Evolutionary conservation across 2,797 vertebrate genomes (phyloP).

Genomic region (Pempheris klunzingeri): DNA sequence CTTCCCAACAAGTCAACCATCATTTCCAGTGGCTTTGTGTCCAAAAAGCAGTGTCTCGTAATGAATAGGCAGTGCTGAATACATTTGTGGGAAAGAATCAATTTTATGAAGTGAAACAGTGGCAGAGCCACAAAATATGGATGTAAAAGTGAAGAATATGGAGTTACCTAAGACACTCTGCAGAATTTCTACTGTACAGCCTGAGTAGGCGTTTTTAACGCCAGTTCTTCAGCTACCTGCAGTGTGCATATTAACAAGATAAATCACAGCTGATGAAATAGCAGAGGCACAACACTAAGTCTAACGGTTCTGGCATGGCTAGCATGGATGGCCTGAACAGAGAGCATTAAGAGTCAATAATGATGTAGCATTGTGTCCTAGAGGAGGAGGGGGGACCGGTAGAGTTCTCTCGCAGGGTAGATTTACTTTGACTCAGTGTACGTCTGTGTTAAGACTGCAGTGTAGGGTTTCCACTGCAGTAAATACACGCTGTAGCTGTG

Average conservation of each 20-base stretch:
- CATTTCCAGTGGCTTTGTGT: slow-evolving; percentile 72
- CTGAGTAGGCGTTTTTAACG: slow-evolving; percentile 44
- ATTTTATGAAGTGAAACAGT: slow-evolving; percentile 70
- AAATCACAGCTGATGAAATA: slow-evolving; percentile 72
- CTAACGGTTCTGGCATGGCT: slow-evolving; percentile 66
- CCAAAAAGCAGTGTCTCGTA: slow-evolving; percentile 67
- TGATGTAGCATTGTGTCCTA: slow-evolving; percentile 70
- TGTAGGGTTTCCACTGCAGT: slow-evolving; percentile 59
- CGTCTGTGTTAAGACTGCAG: slow-evolving; percentile 66
- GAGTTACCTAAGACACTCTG: slow-evolving; percentile 33
- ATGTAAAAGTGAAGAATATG: slow-evolving; percentile 47
- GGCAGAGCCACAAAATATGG: slow-evolving; percentile 52
- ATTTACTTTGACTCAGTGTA: slow-evolving; percentile 66
- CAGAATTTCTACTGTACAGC: slow-evolving; percentile 24
- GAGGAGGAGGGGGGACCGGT: slow-evolving; percentile 50
- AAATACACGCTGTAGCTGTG: slow-evolving; percentile 61
- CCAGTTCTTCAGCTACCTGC: slow-evolving; percentile 50
- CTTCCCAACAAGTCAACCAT: slow-evolving; percentile 72
- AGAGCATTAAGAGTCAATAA: slow-evolving; percentile 76
- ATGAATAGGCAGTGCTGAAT: slow-evolving; percentile 70
- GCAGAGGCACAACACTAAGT: slow-evolving; percentile 48
- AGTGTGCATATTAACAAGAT: slow-evolving; percentile 73
- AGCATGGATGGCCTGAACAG: slow-evolving; percentile 49
- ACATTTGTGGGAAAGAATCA: slow-evolving; percentile 64
- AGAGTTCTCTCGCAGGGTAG: slow-evolving; percentile 45